A percentile compares a stretch with the other conserved stretches of the same genome.
phyloP scores from a whole-genome alignment of 1,140 invertebrate genomes.

The Stratiolaelaps scimitus region DNA sequence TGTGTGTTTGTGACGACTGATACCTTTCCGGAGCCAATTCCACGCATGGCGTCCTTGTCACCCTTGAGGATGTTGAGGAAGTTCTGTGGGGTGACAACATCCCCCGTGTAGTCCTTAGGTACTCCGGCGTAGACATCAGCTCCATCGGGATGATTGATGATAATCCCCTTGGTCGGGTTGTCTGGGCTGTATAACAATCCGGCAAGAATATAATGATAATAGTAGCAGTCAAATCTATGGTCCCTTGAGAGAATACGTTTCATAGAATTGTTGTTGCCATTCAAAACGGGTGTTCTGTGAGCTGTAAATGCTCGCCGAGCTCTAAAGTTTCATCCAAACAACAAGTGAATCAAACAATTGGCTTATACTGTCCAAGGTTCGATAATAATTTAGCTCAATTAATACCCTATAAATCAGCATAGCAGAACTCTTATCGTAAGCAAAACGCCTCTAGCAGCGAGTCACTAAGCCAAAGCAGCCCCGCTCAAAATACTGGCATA shows the following conservation, averaged over 20 bases:
- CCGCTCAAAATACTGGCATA: too few relatives aligned
- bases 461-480: too few relatives aligned
- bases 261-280: neutral
- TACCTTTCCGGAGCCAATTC: slow-evolving; percentile 47
- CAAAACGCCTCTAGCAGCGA: too few relatives aligned
- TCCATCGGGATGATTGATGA: slow-evolving; percentile 51
- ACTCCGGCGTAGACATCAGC: slow-evolving; percentile 50
- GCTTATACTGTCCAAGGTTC: too few relatives aligned
- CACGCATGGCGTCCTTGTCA: slow-evolving; percentile 42
- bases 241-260: too few relatives aligned
- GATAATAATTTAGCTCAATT: too few relatives aligned
- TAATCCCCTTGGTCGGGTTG: slow-evolving; percentile 49
- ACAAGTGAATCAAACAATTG: too few relatives aligned
- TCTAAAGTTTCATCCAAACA: too few relatives aligned
- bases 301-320: too few relatives aligned
- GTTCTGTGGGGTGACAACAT: slow-evolving; percentile 46
- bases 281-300: too few relatives aligned
- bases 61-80: slow-evolving; percentile 50
- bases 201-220: slow-evolving; percentile 18
- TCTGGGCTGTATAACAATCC: slow-evolving; percentile 29
- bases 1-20: slow-evolving; percentile 28
- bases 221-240: neutral
- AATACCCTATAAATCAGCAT: too few relatives aligned
- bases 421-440: too few relatives aligned
- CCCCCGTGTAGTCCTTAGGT: slow-evolving; percentile 48